phyloP scores from a whole-genome alignment of 2,888 invertebrate genomes.

The Melanargia galathea region DNA sequence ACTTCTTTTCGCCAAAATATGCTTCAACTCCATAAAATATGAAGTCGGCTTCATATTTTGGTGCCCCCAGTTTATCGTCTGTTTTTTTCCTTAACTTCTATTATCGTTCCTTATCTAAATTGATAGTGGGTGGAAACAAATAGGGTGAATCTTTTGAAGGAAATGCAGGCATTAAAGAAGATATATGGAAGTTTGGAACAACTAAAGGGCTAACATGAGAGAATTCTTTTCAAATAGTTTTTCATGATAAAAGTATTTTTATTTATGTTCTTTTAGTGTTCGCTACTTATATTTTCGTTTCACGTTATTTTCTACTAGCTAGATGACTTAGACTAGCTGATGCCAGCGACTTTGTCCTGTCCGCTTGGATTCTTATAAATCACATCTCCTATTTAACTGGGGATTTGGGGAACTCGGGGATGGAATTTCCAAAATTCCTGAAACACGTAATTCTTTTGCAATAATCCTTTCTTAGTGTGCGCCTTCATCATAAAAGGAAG shows the following conservation, averaged over 20 bases:
- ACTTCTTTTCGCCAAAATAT: too few relatives aligned
- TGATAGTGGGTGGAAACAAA: constrained; percentile 30
- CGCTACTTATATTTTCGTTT: background rate
- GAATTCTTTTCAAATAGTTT: constrained; percentile 14
- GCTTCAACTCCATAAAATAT: background rate
- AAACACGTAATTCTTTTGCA: too few relatives aligned
- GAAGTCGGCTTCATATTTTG: background rate
- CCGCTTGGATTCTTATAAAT: too few relatives aligned
- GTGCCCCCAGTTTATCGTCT: background rate
- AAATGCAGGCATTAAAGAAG: constrained; percentile 34
- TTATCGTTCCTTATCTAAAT: constrained; percentile 33
- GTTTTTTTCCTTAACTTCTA: constrained; percentile 45
- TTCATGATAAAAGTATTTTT: constrained; percentile 20
- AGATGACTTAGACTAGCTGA: too few relatives aligned
- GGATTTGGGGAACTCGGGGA: too few relatives aligned
- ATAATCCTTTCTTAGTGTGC: too few relatives aligned
- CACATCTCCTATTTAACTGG: background rate
- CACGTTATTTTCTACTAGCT: background rate
- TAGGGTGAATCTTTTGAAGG: constrained; percentile 27
- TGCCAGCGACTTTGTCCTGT: too few relatives aligned
- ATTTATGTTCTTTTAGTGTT: background rate
- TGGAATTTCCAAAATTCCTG: too few relatives aligned
- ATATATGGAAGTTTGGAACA: constrained; percentile 31
- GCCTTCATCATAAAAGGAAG: too few relatives aligned
- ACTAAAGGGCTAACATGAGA: constrained; percentile 23